Conservation (phyloP, 2,113 vertebrate species). For the Ailurus styani region DNA sequence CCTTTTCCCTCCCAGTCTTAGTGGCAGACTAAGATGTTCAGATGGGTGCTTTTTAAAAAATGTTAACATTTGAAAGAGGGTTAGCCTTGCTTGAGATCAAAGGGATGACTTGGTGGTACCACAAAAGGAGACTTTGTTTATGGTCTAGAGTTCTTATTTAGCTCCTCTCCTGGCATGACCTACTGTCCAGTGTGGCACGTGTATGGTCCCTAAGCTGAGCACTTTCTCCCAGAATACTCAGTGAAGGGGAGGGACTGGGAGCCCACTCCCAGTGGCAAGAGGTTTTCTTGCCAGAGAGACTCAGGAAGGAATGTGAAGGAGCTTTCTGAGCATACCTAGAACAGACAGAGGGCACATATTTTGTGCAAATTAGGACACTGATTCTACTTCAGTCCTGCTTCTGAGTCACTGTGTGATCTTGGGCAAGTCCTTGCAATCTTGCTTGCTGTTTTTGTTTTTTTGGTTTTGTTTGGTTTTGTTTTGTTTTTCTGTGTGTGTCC, state of each 20-base stretch:
- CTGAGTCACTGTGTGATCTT: slow-evolving; percentile 44
- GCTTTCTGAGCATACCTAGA: neutral
- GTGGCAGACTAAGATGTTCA: neutral
- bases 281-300: neutral
- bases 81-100: neutral
- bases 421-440: slow-evolving; percentile 21
- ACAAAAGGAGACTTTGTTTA: neutral
- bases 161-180: neutral
- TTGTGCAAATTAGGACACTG: neutral
- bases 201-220: neutral
- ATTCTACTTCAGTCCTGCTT: slow-evolving; percentile 11
- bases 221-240: neutral
- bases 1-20: neutral
- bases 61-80: neutral
- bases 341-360: neutral
- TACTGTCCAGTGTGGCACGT: neutral
- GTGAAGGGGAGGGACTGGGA: neutral
- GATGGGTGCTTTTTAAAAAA: neutral
- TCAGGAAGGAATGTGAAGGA: neutral
- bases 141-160: neutral
- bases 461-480: neutral
- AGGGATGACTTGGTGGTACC: neutral
- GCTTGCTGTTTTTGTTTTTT: no score
- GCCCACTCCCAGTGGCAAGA: neutral
- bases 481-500: neutral